Evolutionary conservation across 2,888 invertebrate genomes (phyloP).

Genomic region (Epsilonema sp.): DNA sequence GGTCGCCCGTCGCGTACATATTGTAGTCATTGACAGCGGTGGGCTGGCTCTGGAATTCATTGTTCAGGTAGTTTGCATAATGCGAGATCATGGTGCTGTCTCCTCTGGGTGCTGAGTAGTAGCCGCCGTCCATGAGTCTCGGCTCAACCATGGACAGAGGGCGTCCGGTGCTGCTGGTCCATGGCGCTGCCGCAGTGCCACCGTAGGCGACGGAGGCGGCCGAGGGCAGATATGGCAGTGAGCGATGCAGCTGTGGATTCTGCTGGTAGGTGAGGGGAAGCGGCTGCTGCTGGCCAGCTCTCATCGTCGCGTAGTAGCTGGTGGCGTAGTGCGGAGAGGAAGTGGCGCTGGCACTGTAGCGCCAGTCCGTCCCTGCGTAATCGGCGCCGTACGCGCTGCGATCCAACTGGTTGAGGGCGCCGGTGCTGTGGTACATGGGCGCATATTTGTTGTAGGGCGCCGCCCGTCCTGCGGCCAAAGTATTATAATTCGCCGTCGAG

Average conservation of each 20-base stretch:
- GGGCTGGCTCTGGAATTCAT: conserved; percentile 15
- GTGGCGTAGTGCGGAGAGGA: not conserved
- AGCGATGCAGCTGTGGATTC: too few relatives aligned
- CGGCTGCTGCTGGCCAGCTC: too few relatives aligned
- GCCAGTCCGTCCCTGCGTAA: not conserved
- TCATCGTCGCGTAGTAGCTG: not conserved
- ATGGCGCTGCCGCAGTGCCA: not conserved
- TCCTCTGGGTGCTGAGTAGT: too few relatives aligned
- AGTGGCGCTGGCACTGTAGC: not conserved
- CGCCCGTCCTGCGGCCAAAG: too few relatives aligned
- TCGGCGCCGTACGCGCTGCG: not conserved
- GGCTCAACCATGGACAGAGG: too few relatives aligned
- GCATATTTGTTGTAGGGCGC: not conserved
- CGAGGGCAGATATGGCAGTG: not conserved
- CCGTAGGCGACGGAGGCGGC: not conserved
- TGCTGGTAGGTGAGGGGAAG: too few relatives aligned
- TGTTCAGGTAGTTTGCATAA: conserved; percentile 26
- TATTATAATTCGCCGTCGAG: too few relatives aligned
- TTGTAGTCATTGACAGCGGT: conserved; percentile 9
- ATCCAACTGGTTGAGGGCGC: not conserved
- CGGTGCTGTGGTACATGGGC: not conserved
- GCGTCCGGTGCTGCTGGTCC: not conserved
- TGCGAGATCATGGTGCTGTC: conserved; percentile 17
- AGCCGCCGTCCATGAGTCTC: too few relatives aligned
- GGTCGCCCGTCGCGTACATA: too few relatives aligned